Base-by-base conservation (phyloP, 2,888 invertebrate genomes). In the Drosophila leonis region DNA sequence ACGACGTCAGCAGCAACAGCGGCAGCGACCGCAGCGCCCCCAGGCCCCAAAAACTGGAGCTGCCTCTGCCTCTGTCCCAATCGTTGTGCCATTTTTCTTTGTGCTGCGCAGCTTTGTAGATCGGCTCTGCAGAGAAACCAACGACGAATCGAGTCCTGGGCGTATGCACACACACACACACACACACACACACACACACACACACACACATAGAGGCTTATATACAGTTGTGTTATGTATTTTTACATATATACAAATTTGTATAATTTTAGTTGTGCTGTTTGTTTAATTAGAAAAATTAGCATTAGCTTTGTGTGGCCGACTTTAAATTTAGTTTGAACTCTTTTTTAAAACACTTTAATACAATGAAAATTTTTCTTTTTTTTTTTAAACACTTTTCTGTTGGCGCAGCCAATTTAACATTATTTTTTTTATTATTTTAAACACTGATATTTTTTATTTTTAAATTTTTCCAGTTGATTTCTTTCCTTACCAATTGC, bases 31-130 rank as follows among this genome's bases (percentile, higher is more conserved):
- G 51, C 68, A 46, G 56, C 60, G 49, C 48, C 80, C 76, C 80
- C 68, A 68, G 52, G 72, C 52, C 48, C 12, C 48, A 52, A 65
- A 64, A 59, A 48, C 54, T 55, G 62, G 44, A 56, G 63, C 78
- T 65, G 66, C 20, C 31, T 51, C 59, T 70, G 62, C 49, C 75
- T 66, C 78, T 55, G 82, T 75, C 72, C 65, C 65, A 74, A 80
- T 74, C 79, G 79, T 52, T 87, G 85, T 85, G 85, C 89, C 89
- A 85, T 87, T 85, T 84, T 89, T 82, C 82, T 88, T 84, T 83
- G 83, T 81, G 79, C 85, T 75, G 74, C 76, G 79, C 72, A 79
- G 75, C 84, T 82, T 66, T 82, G 69, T 61, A 85, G 80, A 86
- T 83, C 90, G 89, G 69, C 81, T 74, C 81, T 49, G 55, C 64